A percentile compares a stretch with the other conserved stretches of the same genome.
phyloP scores from a whole-genome alignment of 2,888 invertebrate species.

The Drosophila austrosaltans region DNA sequence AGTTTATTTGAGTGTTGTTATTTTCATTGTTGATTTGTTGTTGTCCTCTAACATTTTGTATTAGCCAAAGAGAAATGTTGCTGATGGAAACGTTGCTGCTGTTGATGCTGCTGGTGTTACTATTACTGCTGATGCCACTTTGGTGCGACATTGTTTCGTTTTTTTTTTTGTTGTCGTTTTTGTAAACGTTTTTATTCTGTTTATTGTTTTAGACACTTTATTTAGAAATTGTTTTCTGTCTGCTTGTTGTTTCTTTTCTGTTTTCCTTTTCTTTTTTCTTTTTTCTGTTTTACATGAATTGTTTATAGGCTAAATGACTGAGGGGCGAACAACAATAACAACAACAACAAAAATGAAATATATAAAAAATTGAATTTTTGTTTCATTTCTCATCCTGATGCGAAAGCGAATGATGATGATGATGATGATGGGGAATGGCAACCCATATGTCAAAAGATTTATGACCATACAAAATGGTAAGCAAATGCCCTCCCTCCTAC shows the following conservation, averaged over 20 bases:
- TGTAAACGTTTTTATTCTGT: constrained; percentile 41
- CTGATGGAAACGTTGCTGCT: constrained; percentile 18
- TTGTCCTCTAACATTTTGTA: constrained; percentile 47
- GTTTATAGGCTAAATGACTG: constrained; percentile 44
- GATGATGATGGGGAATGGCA: constrained; percentile 49
- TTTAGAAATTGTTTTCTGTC: constrained; percentile 42
- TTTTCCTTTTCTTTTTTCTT: constrained; percentile 16
- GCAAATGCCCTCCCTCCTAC: constrained; percentile 23
- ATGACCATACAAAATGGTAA: constrained; percentile 65
- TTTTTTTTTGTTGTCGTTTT: constrained; percentile 20
- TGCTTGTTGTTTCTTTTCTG: constrained; percentile 30
- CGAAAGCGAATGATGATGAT: constrained; percentile 12
- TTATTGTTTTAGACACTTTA: constrained; percentile 73
- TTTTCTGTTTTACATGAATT: constrained; percentile 28
- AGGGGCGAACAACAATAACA: constrained; percentile 34
- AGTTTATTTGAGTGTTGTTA: constrained; percentile 4
- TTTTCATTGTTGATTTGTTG: constrained; percentile 44
- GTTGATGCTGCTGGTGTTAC: constrained; percentile 13
- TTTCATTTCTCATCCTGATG: constrained; percentile 33
- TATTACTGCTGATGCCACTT: constrained; percentile 11
- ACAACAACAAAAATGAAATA: constrained; percentile 39
- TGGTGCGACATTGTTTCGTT: constrained; percentile 12
- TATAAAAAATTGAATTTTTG: constrained; percentile 60
- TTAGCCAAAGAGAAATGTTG: constrained; percentile 43
- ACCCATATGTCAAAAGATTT: constrained; percentile 74